Conservation (phyloP, 2,113 vertebrate genomes). For the Podarcis raffonei region DNA sequence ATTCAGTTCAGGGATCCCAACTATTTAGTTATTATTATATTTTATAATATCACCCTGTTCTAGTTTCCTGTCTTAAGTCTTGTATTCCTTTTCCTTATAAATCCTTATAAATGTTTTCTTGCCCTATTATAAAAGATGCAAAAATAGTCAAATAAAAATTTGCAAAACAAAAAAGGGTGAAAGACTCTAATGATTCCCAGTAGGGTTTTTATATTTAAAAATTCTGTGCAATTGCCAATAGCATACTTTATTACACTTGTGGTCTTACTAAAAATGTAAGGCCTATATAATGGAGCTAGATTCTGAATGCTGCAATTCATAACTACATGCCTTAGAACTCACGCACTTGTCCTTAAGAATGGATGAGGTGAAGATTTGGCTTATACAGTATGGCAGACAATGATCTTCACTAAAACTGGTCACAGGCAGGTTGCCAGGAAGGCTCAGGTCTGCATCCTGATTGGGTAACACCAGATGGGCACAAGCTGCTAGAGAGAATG, state of each 20-base stretch:
- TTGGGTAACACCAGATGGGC: too few species aligned
- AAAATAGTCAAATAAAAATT: neutral
- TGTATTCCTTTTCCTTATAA: neutral
- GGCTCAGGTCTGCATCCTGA: too few species aligned
- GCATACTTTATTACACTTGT: neutral
- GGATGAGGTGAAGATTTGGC: neutral
- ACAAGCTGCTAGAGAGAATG: too few species aligned
- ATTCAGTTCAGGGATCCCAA: neutral
- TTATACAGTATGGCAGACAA: neutral
- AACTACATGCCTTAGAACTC: neutral
- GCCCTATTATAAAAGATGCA: neutral
- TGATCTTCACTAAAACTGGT: neutral
- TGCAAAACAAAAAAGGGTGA: neutral
- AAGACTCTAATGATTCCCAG: neutral
- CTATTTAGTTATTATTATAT: neutral
- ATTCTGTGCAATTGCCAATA: neutral
- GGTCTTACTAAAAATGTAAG: neutral
- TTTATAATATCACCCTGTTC: neutral
- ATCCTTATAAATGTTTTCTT: neutral
- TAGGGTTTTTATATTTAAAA: too few species aligned
- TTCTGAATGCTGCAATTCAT: neutral
- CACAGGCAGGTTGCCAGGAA: too few species aligned
- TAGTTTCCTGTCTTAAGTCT: neutral
- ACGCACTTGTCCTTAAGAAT: neutral
- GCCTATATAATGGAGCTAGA: neutral